Base-by-base conservation (phyloP, 2,888 invertebrate species). In the Drosophila prostipennis region DNA sequence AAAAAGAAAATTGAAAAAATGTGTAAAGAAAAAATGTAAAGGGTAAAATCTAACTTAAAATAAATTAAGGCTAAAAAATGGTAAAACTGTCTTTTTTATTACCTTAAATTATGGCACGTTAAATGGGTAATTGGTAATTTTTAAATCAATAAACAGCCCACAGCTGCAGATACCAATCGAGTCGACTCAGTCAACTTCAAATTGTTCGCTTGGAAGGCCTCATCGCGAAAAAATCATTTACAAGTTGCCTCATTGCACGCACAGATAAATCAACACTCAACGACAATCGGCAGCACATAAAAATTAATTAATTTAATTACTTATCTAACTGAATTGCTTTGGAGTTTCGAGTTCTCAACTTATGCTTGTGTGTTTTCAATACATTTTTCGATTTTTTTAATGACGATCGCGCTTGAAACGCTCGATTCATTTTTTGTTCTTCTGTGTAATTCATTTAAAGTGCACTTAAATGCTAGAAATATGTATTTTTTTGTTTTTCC, bases 291-390 rank as follows among this genome's bases (percentile, higher is more conserved):
- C 68, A 59, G 82, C 70, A 81, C 58, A 81, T 85, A 72, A 75
- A 82, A 82, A 58, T 73, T 82, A 87, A 82, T 82, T 81, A 85
- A 82, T 87, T 82, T 87, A 82, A 82, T 82, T 87, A 87, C 87
- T 87, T 81, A 81, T 72, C 86, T 61, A 69, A 46, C 60, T 54
- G 72, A 68, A 80, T 72, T 67, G 67, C 76, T 55, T 75, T 56
- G 63, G 56, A 71, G 48, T 45, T 52, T 57, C 52, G 37, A 83
- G 65, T 74, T 72, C 60, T 63, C 39, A 46, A 65, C 69, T 53
- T 65, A 68, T 68, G 64, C 43, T 63, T 64, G 57, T 68, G 60
- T 54, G 26, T 59, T 52, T 61, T 43, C 53, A 46, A 61, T 61
- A 63, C 39, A 23, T 32, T 59, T 56, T 54, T 65, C 34, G 29